A percentile compares a stretch with the other conserved stretches of the same genome.
phyloP scores from a whole-genome alignment of 2,797 vertebrate species.

The Brachyalestes nurse region DNA sequence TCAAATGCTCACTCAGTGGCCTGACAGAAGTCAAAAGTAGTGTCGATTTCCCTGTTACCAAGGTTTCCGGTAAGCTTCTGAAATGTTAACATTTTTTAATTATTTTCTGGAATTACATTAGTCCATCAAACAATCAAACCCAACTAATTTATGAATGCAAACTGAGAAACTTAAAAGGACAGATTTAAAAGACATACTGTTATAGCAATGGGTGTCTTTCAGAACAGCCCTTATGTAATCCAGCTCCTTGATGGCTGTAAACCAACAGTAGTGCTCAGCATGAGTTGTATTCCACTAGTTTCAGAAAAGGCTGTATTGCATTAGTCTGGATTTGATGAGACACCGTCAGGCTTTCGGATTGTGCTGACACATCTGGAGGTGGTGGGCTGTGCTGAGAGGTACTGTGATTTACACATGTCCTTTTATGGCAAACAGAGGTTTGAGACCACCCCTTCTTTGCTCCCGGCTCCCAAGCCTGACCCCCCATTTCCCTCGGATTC shows the following conservation, averaged over 20 bases:
- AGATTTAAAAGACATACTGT: neutral
- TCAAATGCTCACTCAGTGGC: neutral
- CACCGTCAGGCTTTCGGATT: slow-evolving; percentile 52
- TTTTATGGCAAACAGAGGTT: slow-evolving; percentile 67
- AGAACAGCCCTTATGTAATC: slow-evolving; percentile 17
- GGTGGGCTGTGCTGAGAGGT: slow-evolving; percentile 42
- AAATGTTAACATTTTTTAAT: neutral
- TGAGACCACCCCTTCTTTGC: slow-evolving; percentile 44
- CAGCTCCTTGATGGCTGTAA: slow-evolving; percentile 2
- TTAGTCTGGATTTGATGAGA: slow-evolving; percentile 45
- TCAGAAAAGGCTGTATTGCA: slow-evolving; percentile 46
- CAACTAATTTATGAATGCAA: neutral
- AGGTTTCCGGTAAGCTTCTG: neutral
- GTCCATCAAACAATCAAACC: neutral
- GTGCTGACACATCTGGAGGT: slow-evolving; percentile 65
- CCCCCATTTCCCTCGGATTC: slow-evolving; percentile 53
- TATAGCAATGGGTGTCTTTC: neutral
- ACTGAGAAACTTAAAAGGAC: neutral
- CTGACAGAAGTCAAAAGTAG: neutral
- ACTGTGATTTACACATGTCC: slow-evolving; percentile 66
- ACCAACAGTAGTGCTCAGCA: slow-evolving; percentile 24
- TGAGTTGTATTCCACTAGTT: slow-evolving; percentile 29
- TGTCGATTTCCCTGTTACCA: neutral
- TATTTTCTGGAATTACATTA: neutral
- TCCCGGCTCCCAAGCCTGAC: slow-evolving; percentile 40